phyloP scores from a whole-genome alignment of 2,888 invertebrate species.

The Arge pagana region DNA sequence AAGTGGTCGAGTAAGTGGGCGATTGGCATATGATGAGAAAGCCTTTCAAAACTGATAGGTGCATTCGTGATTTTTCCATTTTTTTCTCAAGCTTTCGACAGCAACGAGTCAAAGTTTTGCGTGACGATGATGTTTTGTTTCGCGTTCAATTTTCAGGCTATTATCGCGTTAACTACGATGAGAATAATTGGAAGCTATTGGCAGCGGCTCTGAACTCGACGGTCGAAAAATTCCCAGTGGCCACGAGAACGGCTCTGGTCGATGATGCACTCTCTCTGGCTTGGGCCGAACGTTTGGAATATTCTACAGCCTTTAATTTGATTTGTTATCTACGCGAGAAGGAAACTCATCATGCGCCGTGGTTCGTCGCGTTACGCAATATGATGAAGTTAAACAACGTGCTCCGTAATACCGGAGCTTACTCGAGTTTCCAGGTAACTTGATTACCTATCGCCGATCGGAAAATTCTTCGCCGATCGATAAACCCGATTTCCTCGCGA shows the following conservation, averaged over 20 bases:
- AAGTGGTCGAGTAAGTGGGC: too few species aligned
- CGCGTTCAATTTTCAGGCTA: constrained; percentile 45
- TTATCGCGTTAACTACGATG: constrained; percentile 52
- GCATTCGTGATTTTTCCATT: too few species aligned
- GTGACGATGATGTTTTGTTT: too few species aligned
- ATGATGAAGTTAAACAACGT: constrained; percentile 55
- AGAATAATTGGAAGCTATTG: constrained; percentile 45
- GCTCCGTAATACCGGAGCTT: constrained; percentile 44
- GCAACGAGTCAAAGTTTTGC: too few species aligned
- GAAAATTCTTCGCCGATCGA: too few species aligned
- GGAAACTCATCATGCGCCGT: constrained; percentile 61
- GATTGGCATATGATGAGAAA: too few species aligned
- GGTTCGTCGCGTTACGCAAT: constrained; percentile 58
- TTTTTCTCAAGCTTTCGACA: too few species aligned
- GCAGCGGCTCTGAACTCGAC: constrained; percentile 41
- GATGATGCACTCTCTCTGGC: constrained; percentile 62
- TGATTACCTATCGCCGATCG: too few species aligned
- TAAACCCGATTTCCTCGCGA: too few species aligned
- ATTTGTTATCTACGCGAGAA: constrained; percentile 59
- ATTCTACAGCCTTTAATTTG: constrained; percentile 58
- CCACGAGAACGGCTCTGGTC: constrained; percentile 63
- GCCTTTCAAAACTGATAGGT: too few species aligned
- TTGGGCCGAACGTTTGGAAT: constrained; percentile 54
- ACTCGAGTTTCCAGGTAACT: constrained; percentile 48
- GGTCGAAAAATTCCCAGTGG: constrained; percentile 54